phyloP scores from a whole-genome alignment of 2,113 vertebrate species.

The Notarius quadriscutis region DNA sequence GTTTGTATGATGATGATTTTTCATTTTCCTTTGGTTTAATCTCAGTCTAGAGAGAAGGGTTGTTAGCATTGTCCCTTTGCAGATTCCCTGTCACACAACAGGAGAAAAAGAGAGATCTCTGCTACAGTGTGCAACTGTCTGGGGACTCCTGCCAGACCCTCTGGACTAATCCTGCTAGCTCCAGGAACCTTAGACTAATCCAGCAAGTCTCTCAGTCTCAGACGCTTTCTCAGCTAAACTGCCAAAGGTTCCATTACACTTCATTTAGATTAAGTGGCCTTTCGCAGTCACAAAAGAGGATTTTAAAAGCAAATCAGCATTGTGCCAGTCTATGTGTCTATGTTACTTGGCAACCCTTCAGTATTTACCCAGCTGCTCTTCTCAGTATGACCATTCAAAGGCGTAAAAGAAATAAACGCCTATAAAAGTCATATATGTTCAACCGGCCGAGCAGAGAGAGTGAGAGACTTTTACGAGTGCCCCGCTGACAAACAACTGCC shows the following conservation, averaged over 20 bases:
- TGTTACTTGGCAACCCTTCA: slow-evolving; percentile 38
- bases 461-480: slow-evolving; percentile 20
- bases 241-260: slow-evolving; percentile 53
- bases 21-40: slow-evolving; percentile 44
- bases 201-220: slow-evolving; percentile 59
- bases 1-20: slow-evolving; percentile 16
- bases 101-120: slow-evolving; percentile 54
- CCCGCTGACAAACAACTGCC: slow-evolving; percentile 35
- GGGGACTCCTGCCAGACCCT: slow-evolving; percentile 49
- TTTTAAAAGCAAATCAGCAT: slow-evolving; percentile 44
- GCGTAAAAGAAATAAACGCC: slow-evolving; percentile 45
- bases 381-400: slow-evolving; percentile 9
- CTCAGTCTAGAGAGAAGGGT: slow-evolving; percentile 27
- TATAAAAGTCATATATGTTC: slow-evolving; percentile 43
- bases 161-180: slow-evolving; percentile 69
- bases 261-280: slow-evolving; percentile 56
- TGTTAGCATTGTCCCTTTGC: slow-evolving; percentile 52
- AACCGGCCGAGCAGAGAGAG: slow-evolving; percentile 6
- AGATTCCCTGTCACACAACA: slow-evolving; percentile 54
- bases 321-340: slow-evolving; percentile 35
- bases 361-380: slow-evolving; percentile 46
- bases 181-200: slow-evolving; percentile 73
- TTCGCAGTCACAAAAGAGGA: slow-evolving; percentile 38
- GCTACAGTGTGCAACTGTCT: slow-evolving; percentile 56
- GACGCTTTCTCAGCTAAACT: slow-evolving; percentile 53